Conservation (phyloP, 2,888 invertebrate species). For the Drosophila ustulata region DNA sequence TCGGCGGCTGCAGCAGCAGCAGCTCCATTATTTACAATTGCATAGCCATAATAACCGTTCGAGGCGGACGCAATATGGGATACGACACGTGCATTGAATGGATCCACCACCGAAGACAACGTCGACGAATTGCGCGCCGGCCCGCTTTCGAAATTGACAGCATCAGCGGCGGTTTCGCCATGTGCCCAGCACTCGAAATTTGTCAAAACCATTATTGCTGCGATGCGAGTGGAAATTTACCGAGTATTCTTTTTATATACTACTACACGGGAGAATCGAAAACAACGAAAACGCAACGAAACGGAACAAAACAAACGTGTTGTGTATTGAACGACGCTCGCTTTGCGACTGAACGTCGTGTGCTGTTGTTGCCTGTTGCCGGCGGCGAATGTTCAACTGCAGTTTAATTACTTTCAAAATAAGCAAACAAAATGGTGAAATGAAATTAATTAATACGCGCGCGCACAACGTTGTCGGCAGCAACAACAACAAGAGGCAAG, state of each 20-base stretch:
- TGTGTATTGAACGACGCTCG: constrained; percentile 54
- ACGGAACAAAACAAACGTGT: constrained; percentile 32
- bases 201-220: constrained; percentile 82
- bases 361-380: constrained; percentile 25
- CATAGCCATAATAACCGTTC: constrained; percentile 83
- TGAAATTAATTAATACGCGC: constrained; percentile 62
- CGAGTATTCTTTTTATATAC: constrained; percentile 51
- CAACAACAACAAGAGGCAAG: constrained; percentile 4
- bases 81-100: constrained; percentile 79
- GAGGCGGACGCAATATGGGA: constrained; percentile 81
- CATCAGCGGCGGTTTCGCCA: constrained; percentile 58
- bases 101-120: constrained; percentile 61
- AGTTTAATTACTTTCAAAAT: constrained; percentile 59
- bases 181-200: constrained; percentile 84
- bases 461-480: constrained; percentile 36
- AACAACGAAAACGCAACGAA: constrained; percentile 11
- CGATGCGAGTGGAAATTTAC: constrained; percentile 73
- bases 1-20: constrained; percentile 32
- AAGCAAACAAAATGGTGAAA: constrained; percentile 62
- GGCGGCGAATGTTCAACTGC: constrained; percentile 50
- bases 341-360: constrained; percentile 55
- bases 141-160: constrained; percentile 61
- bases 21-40: constrained; percentile 68
- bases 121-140: constrained; percentile 46
- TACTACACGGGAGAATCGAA: constrained; percentile 18